phyloP scores from a whole-genome alignment of 1,140 invertebrate species.

The Macrobrachium rosenbergii region DNA sequence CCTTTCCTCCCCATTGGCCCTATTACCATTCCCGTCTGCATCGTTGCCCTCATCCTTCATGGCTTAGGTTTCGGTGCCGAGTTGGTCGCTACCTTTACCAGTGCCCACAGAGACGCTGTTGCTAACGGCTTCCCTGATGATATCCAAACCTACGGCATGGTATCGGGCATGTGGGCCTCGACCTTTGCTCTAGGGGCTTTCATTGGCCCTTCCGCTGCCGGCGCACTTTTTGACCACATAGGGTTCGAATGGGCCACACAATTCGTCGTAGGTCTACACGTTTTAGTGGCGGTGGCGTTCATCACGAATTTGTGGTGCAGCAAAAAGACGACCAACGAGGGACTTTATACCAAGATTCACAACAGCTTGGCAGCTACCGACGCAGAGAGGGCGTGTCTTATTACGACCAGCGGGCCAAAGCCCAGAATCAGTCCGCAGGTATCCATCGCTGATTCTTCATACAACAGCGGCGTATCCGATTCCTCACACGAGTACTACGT shows the following conservation, averaged over 20 bases:
- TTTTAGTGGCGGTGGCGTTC: conserved; percentile 56
- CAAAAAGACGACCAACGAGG: background rate
- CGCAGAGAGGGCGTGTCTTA: conserved; percentile 50
- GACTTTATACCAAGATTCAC: conserved; percentile 60
- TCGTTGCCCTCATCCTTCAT: conserved; percentile 82
- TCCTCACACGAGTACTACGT: too few relatives aligned
- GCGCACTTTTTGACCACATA: conserved; percentile 81
- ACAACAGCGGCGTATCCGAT: conserved; percentile 47
- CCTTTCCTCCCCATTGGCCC: conserved; percentile 53
- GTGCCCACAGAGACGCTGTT: conserved; percentile 81
- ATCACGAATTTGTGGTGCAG: conserved; percentile 28
- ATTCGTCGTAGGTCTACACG: conserved; percentile 74
- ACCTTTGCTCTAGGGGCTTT: conserved; percentile 88
- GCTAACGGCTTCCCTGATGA: conserved; percentile 82
- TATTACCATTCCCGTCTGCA: conserved; percentile 69
- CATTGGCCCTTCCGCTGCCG: conserved; percentile 84
- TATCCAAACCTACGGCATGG: conserved; percentile 85
- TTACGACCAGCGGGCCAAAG: conserved; percentile 31
- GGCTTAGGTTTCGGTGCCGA: conserved; percentile 84
- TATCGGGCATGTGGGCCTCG: conserved; percentile 88
- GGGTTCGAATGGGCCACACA: conserved; percentile 80
- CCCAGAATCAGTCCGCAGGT: background rate
- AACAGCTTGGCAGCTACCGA: conserved; percentile 23
- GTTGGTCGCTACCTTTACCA: conserved; percentile 85
- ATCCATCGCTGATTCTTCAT: conserved; percentile 44